These are phyloP conservation scores for Oncorhynchus nerka DNA, from an alignment of 2,113 vertebrate species.

Conservation along the genomic window DNA sequence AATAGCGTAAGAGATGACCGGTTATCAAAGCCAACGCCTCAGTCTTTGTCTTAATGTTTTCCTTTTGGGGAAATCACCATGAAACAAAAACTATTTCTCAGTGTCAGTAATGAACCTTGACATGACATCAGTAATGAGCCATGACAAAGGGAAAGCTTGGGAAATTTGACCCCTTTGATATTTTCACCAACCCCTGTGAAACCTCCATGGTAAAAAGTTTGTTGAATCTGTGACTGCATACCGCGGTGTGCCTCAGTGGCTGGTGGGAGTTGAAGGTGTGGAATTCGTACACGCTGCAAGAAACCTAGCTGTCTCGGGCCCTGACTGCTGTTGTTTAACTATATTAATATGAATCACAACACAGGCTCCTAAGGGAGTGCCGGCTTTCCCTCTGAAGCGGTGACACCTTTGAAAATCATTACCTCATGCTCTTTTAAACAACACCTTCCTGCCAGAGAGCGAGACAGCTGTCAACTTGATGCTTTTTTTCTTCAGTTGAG, in stretches of 20 bases:
- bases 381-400: slow-evolving; percentile 48
- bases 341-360: slow-evolving; percentile 67
- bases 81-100: slow-evolving; percentile 36
- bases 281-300: slow-evolving; percentile 14
- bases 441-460: too few relatives aligned
- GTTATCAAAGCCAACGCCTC: slow-evolving; percentile 13
- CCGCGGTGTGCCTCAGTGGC: too few relatives aligned
- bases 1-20: neutral
- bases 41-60: too few relatives aligned
- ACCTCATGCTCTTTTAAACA: slow-evolving; percentile 21
- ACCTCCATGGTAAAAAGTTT: slow-evolving; percentile 38
- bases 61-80: neutral
- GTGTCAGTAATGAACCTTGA: too few relatives aligned
- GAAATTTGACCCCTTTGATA: slow-evolving; percentile 24
- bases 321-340: slow-evolving; percentile 54
- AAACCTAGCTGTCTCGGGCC: slow-evolving; percentile 45
- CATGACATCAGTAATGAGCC: slow-evolving; percentile 49
- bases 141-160: slow-evolving; percentile 49
- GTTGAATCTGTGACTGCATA: slow-evolving; percentile 41
- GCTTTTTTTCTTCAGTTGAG: too few relatives aligned
- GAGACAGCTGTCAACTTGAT: too few relatives aligned
- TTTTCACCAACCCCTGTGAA: neutral
- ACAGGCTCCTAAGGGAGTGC: slow-evolving; percentile 50
- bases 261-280: slow-evolving; percentile 26
- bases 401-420: slow-evolving; percentile 62